These are phyloP conservation scores for Osedax frankpressi DNA, from an alignment of 2,888 invertebrate species.

Conservation along the genomic window DNA sequence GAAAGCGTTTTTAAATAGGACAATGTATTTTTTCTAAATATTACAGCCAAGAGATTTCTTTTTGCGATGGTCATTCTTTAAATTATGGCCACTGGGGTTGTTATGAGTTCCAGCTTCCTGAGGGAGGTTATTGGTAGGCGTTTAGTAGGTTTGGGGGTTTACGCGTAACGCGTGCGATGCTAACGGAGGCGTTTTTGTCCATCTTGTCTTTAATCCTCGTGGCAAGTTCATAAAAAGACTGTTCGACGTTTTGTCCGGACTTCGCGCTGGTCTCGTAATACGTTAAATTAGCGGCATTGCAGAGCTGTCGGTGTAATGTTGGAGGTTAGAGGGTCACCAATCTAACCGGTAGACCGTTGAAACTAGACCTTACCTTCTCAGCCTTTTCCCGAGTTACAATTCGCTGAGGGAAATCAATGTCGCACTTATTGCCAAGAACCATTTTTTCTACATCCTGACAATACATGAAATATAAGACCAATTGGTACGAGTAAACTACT, in stretches of 20 bases:
- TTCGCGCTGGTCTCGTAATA: constrained; percentile 99
- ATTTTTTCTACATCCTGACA: constrained; percentile 92
- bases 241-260: constrained; percentile 90
- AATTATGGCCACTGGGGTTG: background rate
- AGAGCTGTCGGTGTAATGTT: constrained; percentile 57
- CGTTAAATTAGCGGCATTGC: constrained; percentile 92
- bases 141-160: too few relatives aligned
- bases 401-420: constrained; percentile 85
- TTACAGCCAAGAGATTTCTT: background rate
- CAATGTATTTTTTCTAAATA: too few relatives aligned
- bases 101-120: background rate
- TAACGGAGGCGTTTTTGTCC: too few relatives aligned
- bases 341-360: background rate
- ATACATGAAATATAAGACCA: too few relatives aligned
- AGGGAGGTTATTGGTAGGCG: too few relatives aligned
- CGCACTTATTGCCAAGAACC: constrained; percentile 94
- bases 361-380: constrained; percentile 51
- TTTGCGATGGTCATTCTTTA: background rate
- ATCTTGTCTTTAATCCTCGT: constrained; percentile 94
- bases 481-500: too few relatives aligned
- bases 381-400: constrained; percentile 80
- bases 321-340: background rate
- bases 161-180: too few relatives aligned
- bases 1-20: too few relatives aligned
- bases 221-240: constrained; percentile 90